Percentiles rank a stretch among this genome's conserved stretches.
Conservation (phyloP, 2,888 invertebrate species). For the Tetranychus piercei region DNA sequence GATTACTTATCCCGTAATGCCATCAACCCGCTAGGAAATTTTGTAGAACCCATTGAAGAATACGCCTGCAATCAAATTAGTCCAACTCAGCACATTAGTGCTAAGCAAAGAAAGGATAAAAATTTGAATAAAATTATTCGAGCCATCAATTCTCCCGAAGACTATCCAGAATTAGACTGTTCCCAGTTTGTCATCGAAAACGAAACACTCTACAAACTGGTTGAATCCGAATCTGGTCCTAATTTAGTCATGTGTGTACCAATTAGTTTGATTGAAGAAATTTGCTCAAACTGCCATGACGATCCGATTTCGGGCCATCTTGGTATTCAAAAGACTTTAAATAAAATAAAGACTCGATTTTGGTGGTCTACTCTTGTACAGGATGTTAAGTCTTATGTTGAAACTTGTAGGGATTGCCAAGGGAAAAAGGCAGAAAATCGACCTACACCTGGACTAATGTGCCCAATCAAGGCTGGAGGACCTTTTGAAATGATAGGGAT, state of each 20-base stretch:
- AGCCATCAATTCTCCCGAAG: neutral
- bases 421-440: neutral
- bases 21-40: neutral
- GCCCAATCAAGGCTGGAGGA: neutral
- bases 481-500: constrained; percentile 6
- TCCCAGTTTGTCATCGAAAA: neutral
- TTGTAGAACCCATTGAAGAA: neutral
- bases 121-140: neutral
- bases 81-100: neutral
- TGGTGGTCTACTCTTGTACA: neutral
- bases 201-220: neutral
- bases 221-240: neutral
- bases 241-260: neutral
- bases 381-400: neutral
- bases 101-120: neutral
- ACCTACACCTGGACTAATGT: neutral
- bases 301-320: constrained; percentile 10
- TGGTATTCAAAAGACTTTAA: neutral
- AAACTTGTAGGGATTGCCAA: constrained; percentile 7
- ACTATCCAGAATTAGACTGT: neutral
- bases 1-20: constrained; percentile 13
- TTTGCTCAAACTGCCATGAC: neutral
- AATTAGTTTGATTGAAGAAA: neutral
- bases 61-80: neutral
- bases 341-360: neutral